Conservation (phyloP, 2,888 invertebrate species). For the Eupeodes latifasciatus region DNA sequence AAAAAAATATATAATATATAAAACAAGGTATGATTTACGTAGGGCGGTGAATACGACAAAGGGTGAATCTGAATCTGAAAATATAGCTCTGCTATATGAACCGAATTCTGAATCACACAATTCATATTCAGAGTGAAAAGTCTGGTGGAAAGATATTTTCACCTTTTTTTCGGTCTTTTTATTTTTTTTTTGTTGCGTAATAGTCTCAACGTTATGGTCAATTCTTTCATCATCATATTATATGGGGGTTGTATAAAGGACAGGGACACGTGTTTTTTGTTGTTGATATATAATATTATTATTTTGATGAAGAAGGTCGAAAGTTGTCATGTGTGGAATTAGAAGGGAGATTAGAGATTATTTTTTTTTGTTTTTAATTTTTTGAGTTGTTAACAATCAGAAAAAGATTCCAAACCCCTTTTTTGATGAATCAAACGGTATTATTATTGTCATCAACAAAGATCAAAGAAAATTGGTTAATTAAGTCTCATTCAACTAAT, state of each 20-base stretch:
- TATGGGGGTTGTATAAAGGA: slow-evolving; percentile 48
- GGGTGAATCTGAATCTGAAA: slow-evolving; percentile 31
- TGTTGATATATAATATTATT: slow-evolving; percentile 66
- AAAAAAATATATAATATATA: slow-evolving; percentile 11
- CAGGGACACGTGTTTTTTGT: slow-evolving; percentile 72
- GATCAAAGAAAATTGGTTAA: slow-evolving; percentile 70
- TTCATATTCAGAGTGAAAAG: slow-evolving; percentile 19
- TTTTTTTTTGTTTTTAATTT: neutral
- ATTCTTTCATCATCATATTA: slow-evolving; percentile 40
- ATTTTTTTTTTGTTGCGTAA: neutral
- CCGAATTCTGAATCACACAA: neutral
- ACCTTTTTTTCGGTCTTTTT: slow-evolving; percentile 37
- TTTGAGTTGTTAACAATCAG: neutral
- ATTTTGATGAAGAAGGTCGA: slow-evolving; percentile 51
- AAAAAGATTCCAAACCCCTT: slow-evolving; percentile 28
- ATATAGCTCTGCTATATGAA: neutral
- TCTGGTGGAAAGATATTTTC: slow-evolving; percentile 53
- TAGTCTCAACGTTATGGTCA: slow-evolving; percentile 54
- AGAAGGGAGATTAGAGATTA: slow-evolving; percentile 44
- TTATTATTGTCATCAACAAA: slow-evolving; percentile 47
- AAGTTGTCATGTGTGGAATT: slow-evolving; percentile 67
- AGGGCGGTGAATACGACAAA: slow-evolving; percentile 30
- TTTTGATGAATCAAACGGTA: slow-evolving; percentile 22
- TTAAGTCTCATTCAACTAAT: slow-evolving; percentile 56
- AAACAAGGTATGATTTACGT: slow-evolving; percentile 55